Evolutionary conservation across 2,888 invertebrate species (phyloP), one percentile per base, ranked within the genome.

Genomic region (Polyommatus icarus): DNA sequence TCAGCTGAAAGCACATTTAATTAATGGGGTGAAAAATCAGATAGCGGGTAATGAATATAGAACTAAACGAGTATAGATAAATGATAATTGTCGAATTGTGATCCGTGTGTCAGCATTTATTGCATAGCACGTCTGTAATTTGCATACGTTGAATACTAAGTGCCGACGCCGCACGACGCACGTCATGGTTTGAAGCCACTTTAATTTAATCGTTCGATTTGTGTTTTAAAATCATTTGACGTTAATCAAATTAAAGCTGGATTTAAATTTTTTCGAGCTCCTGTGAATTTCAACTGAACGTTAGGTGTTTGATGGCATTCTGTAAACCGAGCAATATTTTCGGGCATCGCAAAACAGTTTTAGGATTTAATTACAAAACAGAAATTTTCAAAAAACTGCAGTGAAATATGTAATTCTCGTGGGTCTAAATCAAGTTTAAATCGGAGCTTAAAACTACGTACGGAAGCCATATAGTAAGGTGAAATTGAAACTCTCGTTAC

Each of bases 141-240:
- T 93, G 92, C 93, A 94, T 93, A 91, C 90, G 93, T 94, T 94
- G 93, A 93, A 94, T 93, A 93, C 90, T 92, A 92, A 93, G 91
- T 91, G 88, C 87, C 85, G 82, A 87, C 61, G 61, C 61, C 67
- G 29, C 67, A 32, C 29, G 67, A 32, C 29, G 67, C 61, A 67
- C 89, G 92, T 90, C 91, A 92, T 85, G 88, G 91, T 89, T 90
- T 90, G 87, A 87, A 90, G 89, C 88, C 87, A 89, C 88, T 92
- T 90, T 92, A 93, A 93, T 93, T 93, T 91, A 91, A 93, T 91
- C 90, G 88, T 92, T 91, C 90, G 87, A 90, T 93, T 89, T 90
- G 89, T 87, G 88, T 86, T 90, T 89, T 67, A 67, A 59, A 91
- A 90, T 88, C 87, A 84, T 86, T 84, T 82, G 83, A 61, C 59